Conservation (phyloP, 2,113 vertebrate species). For the Stegastes partitus region DNA sequence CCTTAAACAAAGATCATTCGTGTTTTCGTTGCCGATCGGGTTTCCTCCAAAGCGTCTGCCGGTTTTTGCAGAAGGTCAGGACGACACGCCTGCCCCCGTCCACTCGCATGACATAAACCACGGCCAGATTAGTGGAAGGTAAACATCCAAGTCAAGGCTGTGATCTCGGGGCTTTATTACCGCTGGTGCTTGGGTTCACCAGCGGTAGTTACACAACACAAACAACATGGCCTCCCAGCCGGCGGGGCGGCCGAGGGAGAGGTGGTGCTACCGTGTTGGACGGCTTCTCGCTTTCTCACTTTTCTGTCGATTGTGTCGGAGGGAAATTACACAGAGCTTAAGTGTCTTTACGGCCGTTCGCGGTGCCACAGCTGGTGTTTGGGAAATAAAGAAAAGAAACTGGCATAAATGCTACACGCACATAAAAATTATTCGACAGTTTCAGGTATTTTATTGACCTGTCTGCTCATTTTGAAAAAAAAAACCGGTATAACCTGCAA, state of each 20-base stretch:
- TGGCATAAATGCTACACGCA: constrained; percentile 1
- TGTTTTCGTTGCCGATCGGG: constrained; percentile 83
- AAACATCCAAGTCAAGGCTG: constrained; percentile 70
- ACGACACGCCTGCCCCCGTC: constrained; percentile 70
- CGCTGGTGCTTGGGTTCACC: constrained; percentile 56
- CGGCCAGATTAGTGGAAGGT: constrained; percentile 72
- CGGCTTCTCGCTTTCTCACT: constrained; percentile 71
- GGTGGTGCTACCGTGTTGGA: constrained; percentile 74
- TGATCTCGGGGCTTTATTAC: constrained; percentile 72
- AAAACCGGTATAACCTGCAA: neutral
- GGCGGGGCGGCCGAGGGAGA: constrained; percentile 57
- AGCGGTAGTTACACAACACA: constrained; percentile 70
- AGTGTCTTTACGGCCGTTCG: constrained; percentile 41
- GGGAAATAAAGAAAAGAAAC: constrained; percentile 41
- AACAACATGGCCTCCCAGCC: constrained; percentile 74
- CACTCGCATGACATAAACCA: constrained; percentile 73
- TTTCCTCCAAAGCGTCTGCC: constrained; percentile 84
- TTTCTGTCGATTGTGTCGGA: constrained; percentile 69
- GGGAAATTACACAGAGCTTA: constrained; percentile 64
- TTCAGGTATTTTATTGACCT: constrained; percentile 28
- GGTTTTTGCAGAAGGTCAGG: constrained; percentile 82
- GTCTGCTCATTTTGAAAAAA: constrained; percentile 1
- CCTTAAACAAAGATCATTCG: constrained; percentile 86
- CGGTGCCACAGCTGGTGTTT: constrained; percentile 58
- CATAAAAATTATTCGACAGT: constrained; percentile 36